Percentiles rank a stretch among this genome's conserved stretches.
Conservation (phyloP, 2,888 invertebrate genomes). For the Stenotaenia linearis region DNA sequence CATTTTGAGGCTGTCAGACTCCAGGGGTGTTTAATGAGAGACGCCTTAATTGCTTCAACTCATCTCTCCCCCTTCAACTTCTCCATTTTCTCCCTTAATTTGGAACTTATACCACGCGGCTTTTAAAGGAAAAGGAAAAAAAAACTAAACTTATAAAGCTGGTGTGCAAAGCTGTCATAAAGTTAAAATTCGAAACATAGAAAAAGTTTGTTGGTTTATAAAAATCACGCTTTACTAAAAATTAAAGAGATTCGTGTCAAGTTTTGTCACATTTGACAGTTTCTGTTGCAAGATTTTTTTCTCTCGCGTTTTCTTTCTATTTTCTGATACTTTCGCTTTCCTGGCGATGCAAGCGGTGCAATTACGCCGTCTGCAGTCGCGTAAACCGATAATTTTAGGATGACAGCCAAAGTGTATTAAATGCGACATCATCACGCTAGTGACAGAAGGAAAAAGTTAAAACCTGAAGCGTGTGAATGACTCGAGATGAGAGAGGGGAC, state of each 20-base stretch:
- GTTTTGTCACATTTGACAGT: not conserved
- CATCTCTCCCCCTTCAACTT: constrained; percentile 5
- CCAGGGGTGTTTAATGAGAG: constrained; percentile 24
- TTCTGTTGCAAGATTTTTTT: not conserved
- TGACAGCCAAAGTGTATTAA: constrained; percentile 19
- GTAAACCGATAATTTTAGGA: not conserved
- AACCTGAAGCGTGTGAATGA: constrained; percentile 16
- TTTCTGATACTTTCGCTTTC: not conserved
- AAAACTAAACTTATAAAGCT: not conserved
- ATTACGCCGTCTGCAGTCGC: not conserved
- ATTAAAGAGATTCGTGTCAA: constrained; percentile 1
- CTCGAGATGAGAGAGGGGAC: constrained; percentile 22
- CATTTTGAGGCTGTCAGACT: constrained; percentile 9
- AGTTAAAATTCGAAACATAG: not conserved
- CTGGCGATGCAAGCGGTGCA: not conserved
- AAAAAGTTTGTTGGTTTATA: not conserved
- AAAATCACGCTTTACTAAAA: not conserved
- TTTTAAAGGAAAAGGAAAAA: not conserved
- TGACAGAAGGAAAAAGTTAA: constrained; percentile 26
- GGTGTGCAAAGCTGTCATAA: not conserved
- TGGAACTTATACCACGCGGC: not conserved
- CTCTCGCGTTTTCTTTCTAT: not conserved
- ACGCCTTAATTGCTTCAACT: constrained; percentile 21
- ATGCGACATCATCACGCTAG: constrained; percentile 5
- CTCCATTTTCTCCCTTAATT: constrained; percentile 22